phyloP scores from a whole-genome alignment of 2,797 vertebrate species.

The Sternotherus odoratus region DNA sequence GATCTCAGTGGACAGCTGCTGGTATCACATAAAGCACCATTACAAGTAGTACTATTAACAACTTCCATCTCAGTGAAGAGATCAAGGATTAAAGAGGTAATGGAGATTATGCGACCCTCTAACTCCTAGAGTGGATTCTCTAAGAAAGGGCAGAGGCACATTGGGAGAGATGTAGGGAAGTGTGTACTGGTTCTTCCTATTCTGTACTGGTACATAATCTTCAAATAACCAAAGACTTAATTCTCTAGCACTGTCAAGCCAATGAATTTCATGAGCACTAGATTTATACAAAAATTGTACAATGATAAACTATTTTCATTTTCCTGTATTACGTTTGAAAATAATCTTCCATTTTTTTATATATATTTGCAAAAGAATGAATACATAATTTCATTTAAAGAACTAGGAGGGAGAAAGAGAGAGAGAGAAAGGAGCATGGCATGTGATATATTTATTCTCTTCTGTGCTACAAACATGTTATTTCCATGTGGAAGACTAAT shows the following conservation, averaged over 20 bases:
- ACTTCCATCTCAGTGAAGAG: neutral
- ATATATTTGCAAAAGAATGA: neutral
- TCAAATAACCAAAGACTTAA: neutral
- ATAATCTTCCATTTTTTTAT: neutral
- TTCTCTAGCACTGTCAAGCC: neutral
- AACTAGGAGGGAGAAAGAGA: neutral
- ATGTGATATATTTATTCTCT: neutral
- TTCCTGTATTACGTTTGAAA: neutral
- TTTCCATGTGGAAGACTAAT: neutral
- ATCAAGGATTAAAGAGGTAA: neutral
- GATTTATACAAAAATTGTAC: neutral
- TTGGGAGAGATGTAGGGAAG: neutral
- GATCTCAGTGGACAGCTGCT: neutral
- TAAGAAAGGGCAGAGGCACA: neutral
- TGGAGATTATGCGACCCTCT: neutral
- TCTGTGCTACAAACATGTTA: neutral
- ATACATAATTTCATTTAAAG: neutral
- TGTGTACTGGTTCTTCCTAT: neutral
- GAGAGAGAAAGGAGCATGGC: neutral
- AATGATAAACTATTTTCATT: neutral
- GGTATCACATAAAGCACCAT: neutral
- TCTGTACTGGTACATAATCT: neutral
- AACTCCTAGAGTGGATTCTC: neutral
- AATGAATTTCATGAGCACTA: neutral
- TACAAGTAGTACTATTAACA: neutral